Percentiles rank a stretch among this genome's conserved stretches.
Conservation (phyloP, 2,888 invertebrate species). For the Empis livida region DNA sequence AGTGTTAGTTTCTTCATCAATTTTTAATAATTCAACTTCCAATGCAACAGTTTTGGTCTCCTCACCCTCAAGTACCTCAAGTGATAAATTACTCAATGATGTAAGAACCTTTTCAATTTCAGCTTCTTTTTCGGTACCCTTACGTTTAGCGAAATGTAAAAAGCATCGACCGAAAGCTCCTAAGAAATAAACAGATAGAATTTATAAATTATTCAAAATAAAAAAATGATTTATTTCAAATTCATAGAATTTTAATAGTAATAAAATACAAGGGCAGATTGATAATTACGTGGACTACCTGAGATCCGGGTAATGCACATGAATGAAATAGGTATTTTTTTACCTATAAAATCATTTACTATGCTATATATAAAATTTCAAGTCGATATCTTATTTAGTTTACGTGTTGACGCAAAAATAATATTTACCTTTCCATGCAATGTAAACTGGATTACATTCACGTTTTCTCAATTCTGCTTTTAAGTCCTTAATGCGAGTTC, state of each 20-base stretch:
- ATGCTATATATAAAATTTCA: too few species aligned
- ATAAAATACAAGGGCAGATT: too few species aligned
- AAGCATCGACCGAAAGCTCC: slow-evolving; percentile 55
- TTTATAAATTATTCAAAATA: not conserved
- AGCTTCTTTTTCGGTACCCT: slow-evolving; percentile 34
- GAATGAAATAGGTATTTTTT: too few species aligned
- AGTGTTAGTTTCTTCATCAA: slow-evolving; percentile 7
- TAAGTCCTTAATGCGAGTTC: slow-evolving; percentile 58
- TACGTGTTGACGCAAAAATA: too few species aligned
- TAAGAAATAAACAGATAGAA: slow-evolving; percentile 22
- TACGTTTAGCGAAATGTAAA: slow-evolving; percentile 59
- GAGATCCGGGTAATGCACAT: too few species aligned
- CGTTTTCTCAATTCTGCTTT: slow-evolving; percentile 60
- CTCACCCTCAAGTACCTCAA: slow-evolving; percentile 15
- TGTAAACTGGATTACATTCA: slow-evolving; percentile 61
- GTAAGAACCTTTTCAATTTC: slow-evolving; percentile 31
- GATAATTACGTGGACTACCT: too few species aligned
- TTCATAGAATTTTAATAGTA: not conserved
- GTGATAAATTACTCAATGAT: slow-evolving; percentile 29
- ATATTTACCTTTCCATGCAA: slow-evolving; percentile 56
- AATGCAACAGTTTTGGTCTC: slow-evolving; percentile 14
- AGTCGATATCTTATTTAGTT: too few species aligned
- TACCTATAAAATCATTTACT: too few species aligned
- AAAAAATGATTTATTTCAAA: not conserved
- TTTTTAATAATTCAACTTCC: slow-evolving; percentile 13